Evolutionary conservation across 2,888 invertebrate genomes (phyloP), one percentile per base, ranked within the genome.

Genomic region (Agriotes lineatus): DNA sequence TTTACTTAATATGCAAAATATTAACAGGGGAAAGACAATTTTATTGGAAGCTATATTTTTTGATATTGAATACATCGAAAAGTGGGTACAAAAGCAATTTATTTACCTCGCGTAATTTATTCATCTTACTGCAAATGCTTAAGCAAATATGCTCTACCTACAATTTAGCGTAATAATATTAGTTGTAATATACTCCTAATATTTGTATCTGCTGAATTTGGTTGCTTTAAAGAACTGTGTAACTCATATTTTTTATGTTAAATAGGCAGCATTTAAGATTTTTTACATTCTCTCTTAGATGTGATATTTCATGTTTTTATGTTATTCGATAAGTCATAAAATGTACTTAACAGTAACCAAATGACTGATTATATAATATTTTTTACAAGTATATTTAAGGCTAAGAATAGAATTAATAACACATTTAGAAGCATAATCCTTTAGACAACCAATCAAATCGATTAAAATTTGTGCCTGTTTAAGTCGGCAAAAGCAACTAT

Each of bases 361-460:
- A 69, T 69, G 69, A 69, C 69, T 69, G 69, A 69, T 66, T 66
- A 62, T 69, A 33, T 69, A 69, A 69, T 66, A 69, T 60, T 65
- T 65, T 67, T 65, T 65, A 69, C 64, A 61, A 65, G 30, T 68
- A 63, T 59, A 58, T 60, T 60, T 69, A 69, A 69, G 60, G 45
- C 64, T 69, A 64, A 65, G 44, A 44, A 48, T 60, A 59, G 59
- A 44, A 30, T 67, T 68, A 68, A 59, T 39, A 52, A 64, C 69
- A 69, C 69, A 63, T 50, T 16, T 37, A 62, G 35, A 67, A 59
- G 35, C 44, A 45, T 39, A 19, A 18, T 45, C n/a, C n/a, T n/a
- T n/a, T 69, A 65, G 64, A 69, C 18, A 48, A 45, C 37, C 59
- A 69, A 69, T 69, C 69, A 65, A 69, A 60, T 33, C 63, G 63